Base-by-base conservation (phyloP, 2,888 invertebrate species). In the Sisyra nigra region DNA sequence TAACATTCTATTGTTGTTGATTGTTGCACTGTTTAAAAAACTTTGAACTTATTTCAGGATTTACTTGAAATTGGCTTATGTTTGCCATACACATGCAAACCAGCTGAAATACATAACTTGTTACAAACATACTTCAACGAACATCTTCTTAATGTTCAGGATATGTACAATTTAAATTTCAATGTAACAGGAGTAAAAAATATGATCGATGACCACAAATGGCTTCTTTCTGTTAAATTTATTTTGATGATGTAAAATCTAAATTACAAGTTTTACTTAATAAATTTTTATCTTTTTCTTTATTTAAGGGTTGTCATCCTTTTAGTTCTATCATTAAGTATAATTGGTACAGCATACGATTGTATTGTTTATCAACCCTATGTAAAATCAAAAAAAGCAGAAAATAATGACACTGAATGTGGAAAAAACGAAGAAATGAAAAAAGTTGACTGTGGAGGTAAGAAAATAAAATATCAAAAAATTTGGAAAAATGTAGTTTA, bases 11-110 rank as follows among this genome's bases (percentile, higher is more conserved):
- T 7, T 24, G 24, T 36, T 40, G 45, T 39, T 42, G 40, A 13
- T 11, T 19, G 9, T 24, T 24, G 3, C 3, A 24, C 7, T 24
- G 3, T 5, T 24, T 24, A 7, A 24, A 24, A n/a, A n/a, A n/a
- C n/a, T n/a, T n/a, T n/a, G n/a, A n/a, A n/a, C 31, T 10, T 8
- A 10, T 30, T 58, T 19, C 49, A 67, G 67, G 58, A 62, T 47
- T 47, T 57, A 4, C 52, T 67, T 8, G 57, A 58, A 15, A 48
- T 67, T 4, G 67, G 67, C 3, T 51, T 68, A 3, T 68, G 68
- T 45, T 47, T 65, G 5, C 68, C 68, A 1, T 52, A 55, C 3
- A 57, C 61, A 0, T 67, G 68, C 44, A 51, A 57, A 2, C 48
- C 49, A 2, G 44, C 49, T 11, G 59, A 66, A 13, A 34, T 67